Conservation (phyloP, 2,888 invertebrate species). For the Drosophila falleni region DNA sequence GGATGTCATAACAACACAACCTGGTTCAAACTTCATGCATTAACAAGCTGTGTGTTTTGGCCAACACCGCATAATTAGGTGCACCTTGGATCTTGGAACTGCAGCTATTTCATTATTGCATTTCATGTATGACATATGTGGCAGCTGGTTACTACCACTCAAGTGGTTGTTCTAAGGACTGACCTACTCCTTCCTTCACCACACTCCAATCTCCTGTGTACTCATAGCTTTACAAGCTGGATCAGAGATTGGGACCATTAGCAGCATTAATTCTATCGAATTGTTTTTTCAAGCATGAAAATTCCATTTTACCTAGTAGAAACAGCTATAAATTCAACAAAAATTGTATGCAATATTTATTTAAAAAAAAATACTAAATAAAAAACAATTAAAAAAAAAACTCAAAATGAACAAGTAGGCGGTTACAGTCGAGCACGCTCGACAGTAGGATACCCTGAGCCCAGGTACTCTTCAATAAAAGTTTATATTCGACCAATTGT, state of each 20-base stretch:
- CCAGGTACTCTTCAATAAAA: too few relatives aligned
- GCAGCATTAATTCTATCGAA: not conserved
- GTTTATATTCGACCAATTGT: too few relatives aligned
- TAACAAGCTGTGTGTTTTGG: constrained; percentile 32
- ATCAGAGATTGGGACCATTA: not conserved
- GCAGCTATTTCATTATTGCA: constrained; percentile 48
- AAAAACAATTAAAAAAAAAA: too few relatives aligned
- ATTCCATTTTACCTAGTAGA: too few relatives aligned
- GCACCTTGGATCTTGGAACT: not conserved
- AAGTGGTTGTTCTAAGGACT: not conserved
- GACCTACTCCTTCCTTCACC: too few relatives aligned
- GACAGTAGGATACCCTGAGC: too few relatives aligned
- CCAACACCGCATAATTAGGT: constrained; percentile 46
- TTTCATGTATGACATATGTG: constrained; percentile 19
- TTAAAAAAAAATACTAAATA: too few relatives aligned
- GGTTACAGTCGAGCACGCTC: too few relatives aligned
- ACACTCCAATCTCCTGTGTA: not conserved
- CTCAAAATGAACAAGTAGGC: too few relatives aligned
- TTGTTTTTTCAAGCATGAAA: too few relatives aligned
- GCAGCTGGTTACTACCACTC: not conserved
- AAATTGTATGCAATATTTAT: too few relatives aligned
- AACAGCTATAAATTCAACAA: too few relatives aligned
- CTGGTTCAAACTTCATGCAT: constrained; percentile 21
- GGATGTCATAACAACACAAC: constrained; percentile 10
- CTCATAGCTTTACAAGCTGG: constrained; percentile 3